Evolutionary conservation across 2,888 invertebrate genomes (phyloP).

Genomic region (Apodemia duryi): DNA sequence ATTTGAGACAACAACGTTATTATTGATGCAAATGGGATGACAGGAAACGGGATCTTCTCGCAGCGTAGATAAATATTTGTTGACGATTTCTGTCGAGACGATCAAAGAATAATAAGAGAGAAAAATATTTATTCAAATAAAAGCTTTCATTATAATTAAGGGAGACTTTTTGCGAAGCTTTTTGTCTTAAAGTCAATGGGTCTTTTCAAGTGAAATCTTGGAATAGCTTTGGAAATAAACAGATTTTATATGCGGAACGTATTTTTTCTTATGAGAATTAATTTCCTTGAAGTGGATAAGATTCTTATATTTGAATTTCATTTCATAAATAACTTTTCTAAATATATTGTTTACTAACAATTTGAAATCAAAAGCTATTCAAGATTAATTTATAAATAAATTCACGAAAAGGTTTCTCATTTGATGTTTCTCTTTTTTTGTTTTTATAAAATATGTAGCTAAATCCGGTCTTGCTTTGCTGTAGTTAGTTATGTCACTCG

Average conservation of each 20-base stretch:
- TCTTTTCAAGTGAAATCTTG: constrained; percentile 5
- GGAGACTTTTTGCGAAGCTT: constrained; percentile 7
- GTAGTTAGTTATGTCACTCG: too few relatives aligned
- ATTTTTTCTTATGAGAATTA: constrained; percentile 7
- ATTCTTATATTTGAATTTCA: neutral
- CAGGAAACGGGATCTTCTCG: constrained; percentile 15
- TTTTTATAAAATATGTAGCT: too few relatives aligned
- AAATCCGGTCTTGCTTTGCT: too few relatives aligned
- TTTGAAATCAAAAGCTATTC: too few relatives aligned
- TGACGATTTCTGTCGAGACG: constrained; percentile 15
- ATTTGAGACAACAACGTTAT: constrained; percentile 17
- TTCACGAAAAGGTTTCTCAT: too few relatives aligned
- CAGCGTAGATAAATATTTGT: constrained; percentile 21
- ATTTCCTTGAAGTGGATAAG: neutral
- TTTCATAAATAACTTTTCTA: neutral
- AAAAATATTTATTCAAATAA: constrained; percentile 13
- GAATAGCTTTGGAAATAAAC: constrained; percentile 2
- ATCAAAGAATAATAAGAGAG: constrained; percentile 13
- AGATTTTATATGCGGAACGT: constrained; percentile 6
- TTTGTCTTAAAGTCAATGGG: constrained; percentile 12
- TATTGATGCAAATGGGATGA: constrained; percentile 21
- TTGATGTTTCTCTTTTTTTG: too few relatives aligned
- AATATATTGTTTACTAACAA: too few relatives aligned
- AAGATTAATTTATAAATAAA: too few relatives aligned
- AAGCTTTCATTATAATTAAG: constrained; percentile 12